Base-by-base conservation (phyloP, 2,797 vertebrate genomes). In the Hippoglossus hippoglossus region DNA sequence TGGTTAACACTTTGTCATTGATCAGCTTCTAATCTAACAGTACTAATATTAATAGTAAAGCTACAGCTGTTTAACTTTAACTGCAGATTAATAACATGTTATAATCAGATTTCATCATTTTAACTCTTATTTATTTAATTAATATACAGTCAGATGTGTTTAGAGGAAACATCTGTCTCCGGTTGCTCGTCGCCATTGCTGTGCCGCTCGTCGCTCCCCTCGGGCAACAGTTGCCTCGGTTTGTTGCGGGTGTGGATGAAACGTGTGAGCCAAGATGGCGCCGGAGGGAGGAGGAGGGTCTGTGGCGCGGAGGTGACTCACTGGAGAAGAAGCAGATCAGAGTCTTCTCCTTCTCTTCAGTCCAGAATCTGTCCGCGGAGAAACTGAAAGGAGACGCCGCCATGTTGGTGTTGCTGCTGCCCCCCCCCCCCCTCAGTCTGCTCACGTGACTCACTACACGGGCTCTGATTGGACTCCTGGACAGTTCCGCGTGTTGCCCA, bases 271-370 rank as follows among this genome's bases (percentile, higher is more conserved):
- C 41, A 18, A 44, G 10, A 5, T 44, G 44, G 44, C 6, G 44
- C 16, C 11, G 44, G 44, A 19, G 44, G 44, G 5, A 19, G 44
- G 44, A 46, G 44, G 11, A 39, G 12, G 1, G 12, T 4, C 11
- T 12, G 3, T 3, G 36, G 1, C 1, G 21, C 1, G 0, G 1
- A 9, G 19, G 3, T 6, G 36, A 86, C 89, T 83, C 81, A 90
- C 91, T 66, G 66, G 84, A 85, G 71, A 88, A 90, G 55, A 85
- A 88, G 4, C 66, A 46, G 0, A 91, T 90, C 55, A 92, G 86
- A 24, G 72, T 50, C 59, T 72, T 58, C 67, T 91, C 88, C 26
- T 90, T 91, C 53, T 89, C 89, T 70, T 87, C 91, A 25, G 88
- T 89, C 89, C 89, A 92, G 70, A 60, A 68, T 18, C 77, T 24